Base-by-base conservation (phyloP, 2,888 invertebrate species). In the Choreutis nemorana region DNA sequence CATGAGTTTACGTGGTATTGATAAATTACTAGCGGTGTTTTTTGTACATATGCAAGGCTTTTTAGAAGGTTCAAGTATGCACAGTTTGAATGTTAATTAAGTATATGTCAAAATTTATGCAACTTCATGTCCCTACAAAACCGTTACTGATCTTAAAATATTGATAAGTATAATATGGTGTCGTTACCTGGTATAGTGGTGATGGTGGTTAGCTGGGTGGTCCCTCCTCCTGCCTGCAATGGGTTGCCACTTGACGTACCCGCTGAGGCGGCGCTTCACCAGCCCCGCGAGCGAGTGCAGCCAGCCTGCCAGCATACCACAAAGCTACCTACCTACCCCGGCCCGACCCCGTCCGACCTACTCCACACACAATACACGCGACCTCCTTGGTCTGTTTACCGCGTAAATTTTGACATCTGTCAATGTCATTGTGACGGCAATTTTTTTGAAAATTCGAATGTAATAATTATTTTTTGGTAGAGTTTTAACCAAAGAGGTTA, bases 221-320 rank as follows among this genome's bases (percentile, higher is more conserved):
- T 49, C 39, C 31, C 45, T 45, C 26, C 44, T 47, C 48, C 67
- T 62, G 54, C 70, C 75, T 73, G 72, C 72, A 73, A 77, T 64
- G 67, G 77, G 83, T 77, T 90, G 87, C 70, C 90, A 83, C 81
- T 90, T 90, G 55, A 90, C 87, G 78, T 90, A 90, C 45, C 89
- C 89, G 58, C 89, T 87, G 70, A 91, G 89, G 59, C 90, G 85
- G 68, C 89, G 88, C 77, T 90, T 91, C 70, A 85, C 80, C 59
- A 83, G 82, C 71, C 84, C 84, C 64, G 84, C 82, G 68, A 85
- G 72, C 61, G 84, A 83, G 82, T 83, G 83, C 78, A 84, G 83
- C 84, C 84, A 84, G 82, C 84, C 80, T 79, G 68, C 63, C 55
- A 52, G 48, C n/a, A n/a, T n/a, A n/a, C 25, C 41, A 36, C 33